Conservation (phyloP, 2,113 vertebrate species). For the Hyaena hyaena region DNA sequence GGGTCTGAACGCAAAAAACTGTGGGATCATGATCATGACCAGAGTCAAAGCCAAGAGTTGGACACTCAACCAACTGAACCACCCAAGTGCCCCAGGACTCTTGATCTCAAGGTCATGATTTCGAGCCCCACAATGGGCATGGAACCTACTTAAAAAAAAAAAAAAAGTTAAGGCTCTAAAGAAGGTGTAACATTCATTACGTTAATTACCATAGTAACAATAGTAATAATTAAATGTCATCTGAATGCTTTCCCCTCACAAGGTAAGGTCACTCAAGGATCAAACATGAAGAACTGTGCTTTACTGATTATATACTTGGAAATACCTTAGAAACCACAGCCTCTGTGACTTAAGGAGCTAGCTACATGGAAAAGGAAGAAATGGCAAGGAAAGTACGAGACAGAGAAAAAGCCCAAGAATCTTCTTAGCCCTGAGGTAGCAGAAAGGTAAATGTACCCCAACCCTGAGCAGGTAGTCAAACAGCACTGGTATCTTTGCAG, state of each 20-base stretch:
- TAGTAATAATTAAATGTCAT: not conserved
- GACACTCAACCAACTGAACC: too few relatives aligned
- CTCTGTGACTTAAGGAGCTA: not conserved
- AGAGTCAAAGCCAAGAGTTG: too few relatives aligned
- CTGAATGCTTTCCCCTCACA: not conserved
- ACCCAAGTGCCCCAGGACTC: not conserved
- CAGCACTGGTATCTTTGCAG: not conserved
- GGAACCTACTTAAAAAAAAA: not conserved
- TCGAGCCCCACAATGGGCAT: not conserved
- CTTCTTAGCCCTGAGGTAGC: not conserved
- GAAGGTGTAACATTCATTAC: not conserved
- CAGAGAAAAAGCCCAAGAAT: not conserved
- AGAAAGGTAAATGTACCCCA: not conserved
- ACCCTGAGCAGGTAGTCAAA: not conserved
- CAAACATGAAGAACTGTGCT: not conserved
- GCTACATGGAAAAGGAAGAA: not conserved
- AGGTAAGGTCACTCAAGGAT: not conserved
- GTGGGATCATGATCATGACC: too few relatives aligned
- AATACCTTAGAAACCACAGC: constrained; percentile 32
- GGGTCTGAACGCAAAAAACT: too few relatives aligned
- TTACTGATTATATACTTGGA: not conserved
- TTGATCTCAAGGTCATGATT: not conserved
- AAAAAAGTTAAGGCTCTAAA: not conserved
- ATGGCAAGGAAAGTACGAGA: not conserved
- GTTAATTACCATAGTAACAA: not conserved